Evolutionary conservation across 2,113 vertebrate genomes (phyloP).

Genomic region (Nothocercus julius): DNA sequence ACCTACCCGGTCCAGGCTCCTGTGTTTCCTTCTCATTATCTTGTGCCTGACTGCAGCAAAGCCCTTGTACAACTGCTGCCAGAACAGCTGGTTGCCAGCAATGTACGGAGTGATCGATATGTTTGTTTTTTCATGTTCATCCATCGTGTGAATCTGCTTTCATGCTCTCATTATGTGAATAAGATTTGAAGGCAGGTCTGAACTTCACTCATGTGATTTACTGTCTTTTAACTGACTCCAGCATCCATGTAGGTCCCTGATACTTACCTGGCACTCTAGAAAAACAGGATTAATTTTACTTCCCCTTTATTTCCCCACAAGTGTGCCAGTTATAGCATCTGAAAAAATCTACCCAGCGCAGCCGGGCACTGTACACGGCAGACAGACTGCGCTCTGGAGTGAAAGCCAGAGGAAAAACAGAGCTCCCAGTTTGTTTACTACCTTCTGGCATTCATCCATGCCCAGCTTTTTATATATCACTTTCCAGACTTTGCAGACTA

Average conservation of each 20-base stretch:
- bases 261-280: background rate
- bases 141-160: background rate
- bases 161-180: background rate
- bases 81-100: constrained; percentile 38
- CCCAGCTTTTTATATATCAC: background rate
- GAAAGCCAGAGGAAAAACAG: constrained; percentile 46
- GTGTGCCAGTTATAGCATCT: fast-evolving
- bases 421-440: constrained; percentile 67
- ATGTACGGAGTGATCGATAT: constrained; percentile 1
- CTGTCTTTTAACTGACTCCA: background rate
- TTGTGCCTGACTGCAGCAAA: background rate
- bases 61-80: constrained; percentile 2
- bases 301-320: background rate
- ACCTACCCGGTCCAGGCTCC: background rate
- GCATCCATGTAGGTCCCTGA: background rate
- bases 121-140: constrained; percentile 38
- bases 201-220: background rate
- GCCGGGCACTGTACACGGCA: background rate
- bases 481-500: background rate
- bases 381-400: background rate
- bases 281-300: background rate
- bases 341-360: background rate
- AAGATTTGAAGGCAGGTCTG: background rate
- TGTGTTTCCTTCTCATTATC: background rate
- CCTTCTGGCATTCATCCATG: constrained; percentile 54